A percentile compares a stretch with the other conserved stretches of the same genome.
phyloP scores from a whole-genome alignment of 2,888 invertebrate species.

The Azorinus chamasolen region DNA sequence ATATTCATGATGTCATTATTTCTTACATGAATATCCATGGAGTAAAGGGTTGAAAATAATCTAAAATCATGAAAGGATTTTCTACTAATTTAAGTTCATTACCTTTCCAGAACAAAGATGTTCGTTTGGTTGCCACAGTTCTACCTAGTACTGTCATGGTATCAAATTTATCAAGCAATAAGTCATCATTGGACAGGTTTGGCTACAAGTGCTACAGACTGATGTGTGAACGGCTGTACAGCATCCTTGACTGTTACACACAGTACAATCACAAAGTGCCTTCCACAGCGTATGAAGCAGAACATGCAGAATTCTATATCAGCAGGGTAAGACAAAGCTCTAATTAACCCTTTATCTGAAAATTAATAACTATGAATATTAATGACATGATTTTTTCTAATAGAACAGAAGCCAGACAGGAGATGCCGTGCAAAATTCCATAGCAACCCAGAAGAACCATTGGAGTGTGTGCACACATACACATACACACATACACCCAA shows the following conservation, averaged over 20 bases:
- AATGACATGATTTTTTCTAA: too few species aligned
- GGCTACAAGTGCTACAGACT: slow-evolving; percentile 74
- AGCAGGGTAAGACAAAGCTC: not conserved
- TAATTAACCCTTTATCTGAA: not conserved
- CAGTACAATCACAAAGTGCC: slow-evolving; percentile 61
- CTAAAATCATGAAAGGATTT: too few species aligned
- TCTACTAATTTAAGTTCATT: not conserved
- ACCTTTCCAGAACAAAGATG: slow-evolving; percentile 69
- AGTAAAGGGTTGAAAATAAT: too few species aligned
- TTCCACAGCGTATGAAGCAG: not conserved
- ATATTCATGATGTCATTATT: too few species aligned
- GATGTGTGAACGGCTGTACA: slow-evolving; percentile 78
- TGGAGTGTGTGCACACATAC: too few species aligned
- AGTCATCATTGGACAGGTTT: slow-evolving; percentile 61
- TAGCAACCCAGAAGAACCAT: too few species aligned
- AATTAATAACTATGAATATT: too few species aligned
- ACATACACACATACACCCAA: too few species aligned
- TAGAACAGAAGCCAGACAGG: not conserved
- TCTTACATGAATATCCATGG: too few species aligned
- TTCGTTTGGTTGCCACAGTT: slow-evolving; percentile 70
- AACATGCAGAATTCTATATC: not conserved
- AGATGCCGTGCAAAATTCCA: too few species aligned
- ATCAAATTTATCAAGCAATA: slow-evolving; percentile 29
- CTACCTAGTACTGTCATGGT: slow-evolving; percentile 62
- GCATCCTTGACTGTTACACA: slow-evolving; percentile 73